A percentile compares a stretch with the other conserved stretches of the same genome.
Conservation (phyloP, 2,888 invertebrate species). For the Trichopria drosophilae region DNA sequence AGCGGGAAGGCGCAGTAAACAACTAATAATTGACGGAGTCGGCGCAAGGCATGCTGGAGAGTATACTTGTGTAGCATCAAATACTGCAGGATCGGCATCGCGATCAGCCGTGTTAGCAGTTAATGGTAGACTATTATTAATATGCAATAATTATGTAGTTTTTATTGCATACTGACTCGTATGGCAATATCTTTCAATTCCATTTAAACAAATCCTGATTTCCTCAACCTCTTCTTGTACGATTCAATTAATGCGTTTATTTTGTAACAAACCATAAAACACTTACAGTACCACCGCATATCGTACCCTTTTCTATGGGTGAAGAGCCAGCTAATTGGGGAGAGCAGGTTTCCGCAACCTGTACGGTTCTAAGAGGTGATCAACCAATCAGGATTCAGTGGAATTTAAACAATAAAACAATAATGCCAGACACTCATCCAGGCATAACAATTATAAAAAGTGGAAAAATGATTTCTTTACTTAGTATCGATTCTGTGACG, state of each 20-base stretch:
- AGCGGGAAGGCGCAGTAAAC: slow-evolving; percentile 31
- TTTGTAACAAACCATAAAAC: neutral
- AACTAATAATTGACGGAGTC: slow-evolving; percentile 53
- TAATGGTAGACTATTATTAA: no score
- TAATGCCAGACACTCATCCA: slow-evolving; percentile 43
- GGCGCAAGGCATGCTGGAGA: slow-evolving; percentile 56
- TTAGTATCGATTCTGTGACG: slow-evolving; percentile 61
- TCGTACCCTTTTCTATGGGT: slow-evolving; percentile 67
- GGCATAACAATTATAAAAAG: slow-evolving; percentile 48
- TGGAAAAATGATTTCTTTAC: slow-evolving; percentile 52
- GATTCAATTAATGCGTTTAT: neutral
- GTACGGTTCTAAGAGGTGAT: slow-evolving; percentile 74
- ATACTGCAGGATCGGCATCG: slow-evolving; percentile 62
- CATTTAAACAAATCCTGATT: neutral
- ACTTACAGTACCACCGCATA: slow-evolving; percentile 66
- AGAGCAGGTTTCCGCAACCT: slow-evolving; percentile 70
- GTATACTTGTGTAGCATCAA: slow-evolving; percentile 58
- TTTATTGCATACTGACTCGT: neutral
- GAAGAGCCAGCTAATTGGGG: slow-evolving; percentile 70
- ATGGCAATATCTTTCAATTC: neutral
- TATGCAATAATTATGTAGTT: neutral
- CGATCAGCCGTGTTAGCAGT: slow-evolving; percentile 62
- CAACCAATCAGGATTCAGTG: slow-evolving; percentile 73
- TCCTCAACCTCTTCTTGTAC: neutral
- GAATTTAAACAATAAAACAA: slow-evolving; percentile 59